A percentile compares a stretch with the other conserved stretches of the same genome.
phyloP scores from a whole-genome alignment of 92 coral and sea anemone species.

The Palythoa caribaeorum region DNA sequence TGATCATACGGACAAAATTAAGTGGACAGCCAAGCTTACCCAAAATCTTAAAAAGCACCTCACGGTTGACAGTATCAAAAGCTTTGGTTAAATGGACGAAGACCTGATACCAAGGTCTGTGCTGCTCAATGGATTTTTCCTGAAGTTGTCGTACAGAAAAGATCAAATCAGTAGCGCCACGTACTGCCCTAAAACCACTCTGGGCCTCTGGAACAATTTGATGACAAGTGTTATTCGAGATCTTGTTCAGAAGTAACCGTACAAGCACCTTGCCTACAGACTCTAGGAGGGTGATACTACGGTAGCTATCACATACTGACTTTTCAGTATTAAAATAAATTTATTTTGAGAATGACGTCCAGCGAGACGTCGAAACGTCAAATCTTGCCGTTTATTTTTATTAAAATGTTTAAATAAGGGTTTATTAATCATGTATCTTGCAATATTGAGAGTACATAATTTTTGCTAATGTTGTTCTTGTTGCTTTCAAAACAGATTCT shows the following conservation, averaged over 20 bases:
- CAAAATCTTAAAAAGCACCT: neutral
- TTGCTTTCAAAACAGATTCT: too few species aligned
- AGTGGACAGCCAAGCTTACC: slow-evolving; percentile 10
- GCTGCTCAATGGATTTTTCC: slow-evolving; percentile 6
- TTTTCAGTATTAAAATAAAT: too few species aligned
- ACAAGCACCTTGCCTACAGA: slow-evolving; percentile 14
- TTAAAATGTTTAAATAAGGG: too few species aligned
- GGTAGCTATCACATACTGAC: neutral
- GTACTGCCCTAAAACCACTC: neutral
- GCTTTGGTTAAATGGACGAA: slow-evolving; percentile 9
- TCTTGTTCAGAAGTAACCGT: slow-evolving; percentile 2
- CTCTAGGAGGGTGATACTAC: neutral
- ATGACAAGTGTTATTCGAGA: neutral
- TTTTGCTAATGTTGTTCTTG: too few species aligned
- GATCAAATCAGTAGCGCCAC: neutral
- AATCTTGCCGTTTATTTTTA: too few species aligned
- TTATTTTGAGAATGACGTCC: too few species aligned
- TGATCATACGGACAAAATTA: neutral
- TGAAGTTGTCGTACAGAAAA: slow-evolving; percentile 9
- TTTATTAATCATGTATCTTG: too few species aligned
- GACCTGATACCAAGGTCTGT: neutral
- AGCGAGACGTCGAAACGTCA: too few species aligned
- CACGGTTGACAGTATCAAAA: slow-evolving; percentile 13
- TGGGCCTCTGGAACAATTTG: neutral
- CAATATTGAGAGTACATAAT: too few species aligned